These are phyloP conservation scores for Furcula furcula DNA, from an alignment of 2,888 invertebrate genomes.

Conservation along the genomic window DNA sequence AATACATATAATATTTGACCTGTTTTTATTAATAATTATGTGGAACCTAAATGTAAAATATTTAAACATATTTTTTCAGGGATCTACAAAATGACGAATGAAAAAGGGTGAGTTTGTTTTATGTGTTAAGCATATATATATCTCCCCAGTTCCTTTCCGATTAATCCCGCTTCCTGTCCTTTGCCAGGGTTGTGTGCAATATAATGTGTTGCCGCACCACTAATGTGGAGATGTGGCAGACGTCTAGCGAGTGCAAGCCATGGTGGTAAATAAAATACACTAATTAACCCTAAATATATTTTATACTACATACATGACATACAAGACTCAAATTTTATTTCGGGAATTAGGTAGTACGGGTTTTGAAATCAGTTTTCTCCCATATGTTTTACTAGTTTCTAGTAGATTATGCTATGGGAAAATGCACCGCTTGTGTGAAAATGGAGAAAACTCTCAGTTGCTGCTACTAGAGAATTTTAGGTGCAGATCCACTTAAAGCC, in stretches of 20 bases:
- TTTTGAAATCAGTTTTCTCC: too few relatives aligned
- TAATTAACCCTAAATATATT: background rate
- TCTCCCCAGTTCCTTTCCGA: slow-evolving; percentile 9
- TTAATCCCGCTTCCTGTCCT: slow-evolving; percentile 15
- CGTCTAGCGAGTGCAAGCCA: slow-evolving; percentile 41
- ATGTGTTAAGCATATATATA: background rate
- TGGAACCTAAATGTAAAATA: too few relatives aligned
- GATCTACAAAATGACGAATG: slow-evolving; percentile 55
- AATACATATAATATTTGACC: too few relatives aligned
- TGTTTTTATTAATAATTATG: too few relatives aligned
- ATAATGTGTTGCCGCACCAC: slow-evolving; percentile 59
- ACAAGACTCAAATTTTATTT: too few relatives aligned
- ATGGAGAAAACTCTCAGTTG: too few relatives aligned
- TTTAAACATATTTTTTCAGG: slow-evolving; percentile 60
- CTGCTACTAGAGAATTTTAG: too few relatives aligned
- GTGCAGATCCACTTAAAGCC: too few relatives aligned
- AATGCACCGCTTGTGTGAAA: too few relatives aligned
- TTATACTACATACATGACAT: background rate
- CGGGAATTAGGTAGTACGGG: too few relatives aligned
- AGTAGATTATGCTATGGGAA: too few relatives aligned
- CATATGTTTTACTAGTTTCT: too few relatives aligned
- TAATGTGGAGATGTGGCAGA: slow-evolving; percentile 60
- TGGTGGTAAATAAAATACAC: slow-evolving; percentile 60
- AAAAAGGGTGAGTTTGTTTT: slow-evolving; percentile 51
- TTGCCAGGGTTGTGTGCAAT: slow-evolving; percentile 54